Conservation (phyloP, 2,888 invertebrate genomes). For the Cheilosia pagana region DNA sequence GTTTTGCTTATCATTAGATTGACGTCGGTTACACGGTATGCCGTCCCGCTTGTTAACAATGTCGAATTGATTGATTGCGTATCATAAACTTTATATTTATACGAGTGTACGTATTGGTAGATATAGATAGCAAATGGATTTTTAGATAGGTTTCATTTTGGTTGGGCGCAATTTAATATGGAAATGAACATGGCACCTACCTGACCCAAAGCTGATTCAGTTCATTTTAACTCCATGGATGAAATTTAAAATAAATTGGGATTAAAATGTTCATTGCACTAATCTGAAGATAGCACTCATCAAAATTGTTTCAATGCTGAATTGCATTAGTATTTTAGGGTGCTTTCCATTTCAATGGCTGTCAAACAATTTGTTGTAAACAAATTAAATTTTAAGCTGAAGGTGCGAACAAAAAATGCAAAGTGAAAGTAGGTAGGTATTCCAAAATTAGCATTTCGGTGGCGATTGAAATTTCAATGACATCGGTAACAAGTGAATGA, state of each 20-base stretch:
- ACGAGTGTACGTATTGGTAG: not conserved
- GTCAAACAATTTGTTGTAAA: too few relatives aligned
- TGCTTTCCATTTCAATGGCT: too few relatives aligned
- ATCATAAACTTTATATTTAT: slow-evolving; percentile 1
- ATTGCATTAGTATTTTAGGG: too few relatives aligned
- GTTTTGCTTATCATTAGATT: slow-evolving; percentile 2
- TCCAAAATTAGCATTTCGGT: too few relatives aligned
- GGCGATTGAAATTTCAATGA: too few relatives aligned
- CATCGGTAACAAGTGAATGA: too few relatives aligned
- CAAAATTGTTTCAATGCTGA: too few relatives aligned
- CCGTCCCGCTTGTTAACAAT: slow-evolving; percentile 21
- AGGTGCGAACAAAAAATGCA: too few relatives aligned
- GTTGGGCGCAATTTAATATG: not conserved
- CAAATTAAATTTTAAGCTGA: too few relatives aligned
- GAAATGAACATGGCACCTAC: not conserved
- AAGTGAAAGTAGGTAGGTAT: too few relatives aligned
- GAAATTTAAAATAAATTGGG: slow-evolving; percentile 26
- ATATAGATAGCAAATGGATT: slow-evolving; percentile 3
- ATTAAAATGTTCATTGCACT: slow-evolving; percentile 26
- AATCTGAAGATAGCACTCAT: not conserved
- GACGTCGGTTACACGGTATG: not conserved
- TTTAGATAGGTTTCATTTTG: not conserved
- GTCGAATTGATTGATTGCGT: slow-evolving; percentile 40
- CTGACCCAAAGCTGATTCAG: slow-evolving; percentile 10
- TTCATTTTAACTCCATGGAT: slow-evolving; percentile 4